These are phyloP conservation scores for Zeugodacus cucurbitae DNA, from an alignment of 1,140 invertebrate genomes.

Conservation along the genomic window DNA sequence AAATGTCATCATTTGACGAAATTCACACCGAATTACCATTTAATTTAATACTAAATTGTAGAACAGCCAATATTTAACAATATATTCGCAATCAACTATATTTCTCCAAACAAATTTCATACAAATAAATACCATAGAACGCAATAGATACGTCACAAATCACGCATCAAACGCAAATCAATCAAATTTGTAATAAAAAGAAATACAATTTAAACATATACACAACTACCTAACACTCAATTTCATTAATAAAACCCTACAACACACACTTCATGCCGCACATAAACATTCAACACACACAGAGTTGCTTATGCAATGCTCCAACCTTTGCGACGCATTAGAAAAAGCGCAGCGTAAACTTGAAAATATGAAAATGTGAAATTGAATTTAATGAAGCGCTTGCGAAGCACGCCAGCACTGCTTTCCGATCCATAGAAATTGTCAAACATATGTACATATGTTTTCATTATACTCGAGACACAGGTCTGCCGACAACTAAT, in stretches of 20 bases:
- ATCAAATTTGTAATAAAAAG: too few species aligned
- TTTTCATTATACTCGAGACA: not conserved
- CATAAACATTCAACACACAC: not conserved
- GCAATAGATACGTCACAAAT: too few species aligned
- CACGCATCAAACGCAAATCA: too few species aligned
- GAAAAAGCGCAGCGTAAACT: not conserved
- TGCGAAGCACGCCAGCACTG: not conserved
- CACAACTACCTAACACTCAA: not conserved
- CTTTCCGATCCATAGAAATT: not conserved
- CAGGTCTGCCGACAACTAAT: not conserved
- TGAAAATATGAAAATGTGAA: not conserved
- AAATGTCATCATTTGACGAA: too few species aligned
- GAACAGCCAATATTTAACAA: too few species aligned
- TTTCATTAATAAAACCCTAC: not conserved
- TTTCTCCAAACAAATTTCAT: too few species aligned
- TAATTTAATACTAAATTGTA: too few species aligned
- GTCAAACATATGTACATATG: not conserved
- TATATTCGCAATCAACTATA: too few species aligned
- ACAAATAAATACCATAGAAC: too few species aligned
- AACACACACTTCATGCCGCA: not conserved
- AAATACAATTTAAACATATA: too few species aligned
- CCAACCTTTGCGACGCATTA: not conserved
- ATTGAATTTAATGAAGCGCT: not conserved
- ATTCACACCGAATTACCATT: too few species aligned
- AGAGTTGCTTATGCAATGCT: not conserved